Evolutionary conservation across 2,113 vertebrate species (phyloP), one percentile per base, ranked within the genome.

Genomic region (Urocolius indicus): DNA sequence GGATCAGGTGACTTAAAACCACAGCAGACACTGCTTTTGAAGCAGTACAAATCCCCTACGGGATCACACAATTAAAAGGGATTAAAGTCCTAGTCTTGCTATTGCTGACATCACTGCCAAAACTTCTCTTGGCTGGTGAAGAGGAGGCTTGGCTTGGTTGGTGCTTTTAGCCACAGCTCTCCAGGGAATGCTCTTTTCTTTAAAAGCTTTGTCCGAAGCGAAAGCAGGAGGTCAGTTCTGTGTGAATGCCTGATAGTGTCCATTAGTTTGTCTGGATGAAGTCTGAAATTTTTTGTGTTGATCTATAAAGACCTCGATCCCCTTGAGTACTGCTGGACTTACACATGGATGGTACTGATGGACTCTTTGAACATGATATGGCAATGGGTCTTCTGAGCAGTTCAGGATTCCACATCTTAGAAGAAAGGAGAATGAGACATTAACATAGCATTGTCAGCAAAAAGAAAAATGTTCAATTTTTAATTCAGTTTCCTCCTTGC

Each of bases 1-100:
- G 87, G 95, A 84, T 96, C 87, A 96, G 95, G 96, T 97, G 93
- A 95, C 90, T 95, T 84, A 79, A 92, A 96, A 94, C 88, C 88
- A 87, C 87, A 92, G 95, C 87, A 77, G 69, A 91, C 78, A 84
- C 43, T 95, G 94, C 96, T 97, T 98, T 94, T 89, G 74, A 95
- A 98, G 95, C 84, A 91, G 81, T 95, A 74, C 93, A 97, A 97
- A 95, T 95, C 95, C 95, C 78, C 76, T 87, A 78, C 16, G 36
- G 80, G 41, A 84, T 92, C 76, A 80, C 79, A 89, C 92, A 96
- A 91, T 97, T 96, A 92, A 83, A 92, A 75, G 43, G 93, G 96
- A 97, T 95, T 95, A 96, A 91, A 94, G 83, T 93, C 52, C 83
- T 84, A 10, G 5, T 83, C 85, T 74, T 90, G 72, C 79, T 97